Evolutionary conservation across 2,113 vertebrate genomes (phyloP), one percentile per base, ranked within the genome.

Genomic region (Shinisaurus crocodilurus): DNA sequence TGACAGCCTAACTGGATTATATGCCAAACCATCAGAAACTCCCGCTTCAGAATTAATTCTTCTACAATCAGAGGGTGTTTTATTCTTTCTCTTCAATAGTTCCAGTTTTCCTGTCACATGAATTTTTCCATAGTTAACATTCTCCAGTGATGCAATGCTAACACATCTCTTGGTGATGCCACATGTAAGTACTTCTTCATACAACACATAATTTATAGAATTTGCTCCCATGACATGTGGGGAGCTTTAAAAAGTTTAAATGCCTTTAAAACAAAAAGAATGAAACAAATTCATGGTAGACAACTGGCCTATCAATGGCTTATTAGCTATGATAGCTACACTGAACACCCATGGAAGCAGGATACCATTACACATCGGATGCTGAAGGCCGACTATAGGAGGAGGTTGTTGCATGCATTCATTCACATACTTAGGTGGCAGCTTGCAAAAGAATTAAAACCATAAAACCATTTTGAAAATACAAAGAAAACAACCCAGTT

Each of bases 11-110:
- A 91, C 50, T 82, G 83, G 87, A 86, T 91, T 84, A 70, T 16
- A 87, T 91, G 81, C 90, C 93, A 94, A 94, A 89, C 43, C 93
- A 95, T 90, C 75, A 90, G 70, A 93, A 94, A 92, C 77, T 63
- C 63, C 65, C 50, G 90, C 90, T 91, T 67, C 34, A 54, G 45
- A 88, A 88, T 70, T 54, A 70, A 69, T 82, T 50, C 34, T 88
- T 88, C 37, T 63, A 37, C 37, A 77, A 13, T 91, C 88, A 93
- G 92, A 90, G 88, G 63, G 15, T 1, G 45, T 75, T 82, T 79
- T 23, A 50, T 86, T 90, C 50, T 13, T n/a, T 84, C 69, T 13
- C 84, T 18, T 83, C 79, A 88, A 77, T 75, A 63, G 89, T 94
- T 94, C 81, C 82, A 89, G 81, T 40, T 32, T 18, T 18, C 1